Evolutionary conservation across 2,888 invertebrate species (phyloP).

Genomic region (Andrena marginata): DNA sequence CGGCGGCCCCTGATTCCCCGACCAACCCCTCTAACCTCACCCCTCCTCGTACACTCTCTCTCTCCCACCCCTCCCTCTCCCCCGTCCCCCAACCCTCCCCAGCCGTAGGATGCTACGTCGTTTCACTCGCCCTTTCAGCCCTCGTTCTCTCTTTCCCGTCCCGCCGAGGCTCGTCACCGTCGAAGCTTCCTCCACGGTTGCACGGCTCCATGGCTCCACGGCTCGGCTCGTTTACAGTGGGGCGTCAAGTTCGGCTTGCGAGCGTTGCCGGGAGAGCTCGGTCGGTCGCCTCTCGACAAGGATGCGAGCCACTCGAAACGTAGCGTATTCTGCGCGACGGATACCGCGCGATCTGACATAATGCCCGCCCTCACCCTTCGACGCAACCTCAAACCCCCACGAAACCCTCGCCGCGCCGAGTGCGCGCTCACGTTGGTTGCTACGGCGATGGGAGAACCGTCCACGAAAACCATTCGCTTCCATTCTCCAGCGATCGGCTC

Average conservation of each 20-base stretch:
- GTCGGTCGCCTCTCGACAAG: slow-evolving; percentile 79
- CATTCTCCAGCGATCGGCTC: slow-evolving; percentile 69
- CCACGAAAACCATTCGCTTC: slow-evolving; percentile 73
- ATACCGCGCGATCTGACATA: slow-evolving; percentile 64
- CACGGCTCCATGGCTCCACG: slow-evolving; percentile 56
- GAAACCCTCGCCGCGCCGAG: background rate
- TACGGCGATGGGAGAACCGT: slow-evolving; percentile 76
- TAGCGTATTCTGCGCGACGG: slow-evolving; percentile 51
- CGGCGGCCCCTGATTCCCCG: slow-evolving; percentile 58
- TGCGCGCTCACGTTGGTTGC: slow-evolving; percentile 67
- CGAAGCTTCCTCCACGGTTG: slow-evolving; percentile 41
- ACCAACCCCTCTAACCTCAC: slow-evolving; percentile 56
- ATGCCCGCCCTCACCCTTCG: slow-evolving; percentile 38
- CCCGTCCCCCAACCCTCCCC: too few species aligned
- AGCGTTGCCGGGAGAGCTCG: slow-evolving; percentile 72
- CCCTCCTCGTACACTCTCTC: slow-evolving; percentile 18
- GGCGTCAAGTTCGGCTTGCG: slow-evolving; percentile 69
- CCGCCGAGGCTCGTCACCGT: slow-evolving; percentile 12
- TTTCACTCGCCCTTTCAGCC: slow-evolving; percentile 33
- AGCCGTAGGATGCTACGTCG: slow-evolving; percentile 9
- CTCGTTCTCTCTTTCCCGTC: slow-evolving; percentile 13
- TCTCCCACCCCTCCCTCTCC: slow-evolving; percentile 9
- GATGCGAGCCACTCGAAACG: slow-evolving; percentile 80
- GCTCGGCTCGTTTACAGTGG: slow-evolving; percentile 71
- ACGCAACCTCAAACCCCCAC: slow-evolving; percentile 25